Conservation (phyloP, 2,113 vertebrate species). For the Tichodroma muraria region DNA sequence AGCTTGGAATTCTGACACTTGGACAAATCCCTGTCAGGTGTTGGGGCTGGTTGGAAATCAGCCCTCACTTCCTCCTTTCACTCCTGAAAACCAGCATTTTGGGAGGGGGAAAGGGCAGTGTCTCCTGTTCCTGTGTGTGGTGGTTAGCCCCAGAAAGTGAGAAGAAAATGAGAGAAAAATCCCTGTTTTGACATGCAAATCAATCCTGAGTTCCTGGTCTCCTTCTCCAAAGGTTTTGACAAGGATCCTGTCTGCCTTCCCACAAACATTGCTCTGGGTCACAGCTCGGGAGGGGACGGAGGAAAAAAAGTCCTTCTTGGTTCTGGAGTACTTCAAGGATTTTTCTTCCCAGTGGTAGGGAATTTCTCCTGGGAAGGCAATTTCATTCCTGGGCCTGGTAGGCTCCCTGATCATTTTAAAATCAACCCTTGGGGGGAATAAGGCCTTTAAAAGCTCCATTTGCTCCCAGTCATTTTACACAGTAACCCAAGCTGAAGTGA, state of each 20-base stretch:
- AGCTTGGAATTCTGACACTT: background rate
- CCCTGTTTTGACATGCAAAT: background rate
- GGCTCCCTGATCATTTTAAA: background rate
- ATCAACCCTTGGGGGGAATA: background rate
- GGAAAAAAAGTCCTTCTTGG: background rate
- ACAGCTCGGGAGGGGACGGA: background rate
- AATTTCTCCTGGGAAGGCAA: background rate
- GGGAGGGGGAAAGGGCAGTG: background rate
- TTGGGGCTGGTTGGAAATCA: background rate
- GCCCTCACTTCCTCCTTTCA: background rate
- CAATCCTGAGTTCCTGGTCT: background rate
- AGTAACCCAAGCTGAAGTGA: constrained; percentile 25
- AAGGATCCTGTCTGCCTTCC: background rate
- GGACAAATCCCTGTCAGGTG: background rate
- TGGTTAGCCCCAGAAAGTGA: too few relatives aligned
- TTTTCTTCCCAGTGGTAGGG: background rate
- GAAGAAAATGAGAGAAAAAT: background rate
- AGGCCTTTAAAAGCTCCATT: constrained; percentile 39
- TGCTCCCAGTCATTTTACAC: background rate
- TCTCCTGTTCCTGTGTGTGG: fast-evolving
- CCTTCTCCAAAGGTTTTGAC: background rate
- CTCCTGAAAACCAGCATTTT: background rate
- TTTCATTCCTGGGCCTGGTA: background rate
- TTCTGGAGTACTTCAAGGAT: background rate
- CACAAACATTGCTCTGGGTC: fast-evolving